Conservation (phyloP, 2,797 vertebrate genomes). For the Hydrolagus colliei region DNA sequence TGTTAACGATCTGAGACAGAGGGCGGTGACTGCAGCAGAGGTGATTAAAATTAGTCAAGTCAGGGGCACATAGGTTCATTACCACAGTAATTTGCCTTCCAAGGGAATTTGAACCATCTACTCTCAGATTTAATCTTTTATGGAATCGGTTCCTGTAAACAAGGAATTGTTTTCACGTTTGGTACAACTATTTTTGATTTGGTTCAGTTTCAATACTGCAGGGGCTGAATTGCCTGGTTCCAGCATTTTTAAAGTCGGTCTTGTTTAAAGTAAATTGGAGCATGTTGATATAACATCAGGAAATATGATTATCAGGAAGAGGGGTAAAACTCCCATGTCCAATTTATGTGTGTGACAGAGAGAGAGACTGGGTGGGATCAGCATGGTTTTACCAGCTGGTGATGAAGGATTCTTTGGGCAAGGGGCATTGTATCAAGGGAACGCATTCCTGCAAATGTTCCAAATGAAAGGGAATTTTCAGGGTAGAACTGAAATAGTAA, state of each 20-base stretch:
- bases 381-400: neutral
- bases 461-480: too few relatives aligned
- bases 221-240: neutral
- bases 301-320: neutral
- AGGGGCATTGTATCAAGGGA: too few relatives aligned
- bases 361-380: neutral
- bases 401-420: neutral
- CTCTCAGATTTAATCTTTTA: neutral
- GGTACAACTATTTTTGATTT: neutral
- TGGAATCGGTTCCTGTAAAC: neutral
- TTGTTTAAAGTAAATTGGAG: neutral
- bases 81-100: neutral
- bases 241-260: neutral
- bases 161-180: neutral
- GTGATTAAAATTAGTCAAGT: neutral
- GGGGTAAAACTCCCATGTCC: neutral
- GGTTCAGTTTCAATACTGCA: neutral
- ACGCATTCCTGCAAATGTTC: too few relatives aligned
- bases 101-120: neutral
- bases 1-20: neutral
- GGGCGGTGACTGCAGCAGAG: neutral
- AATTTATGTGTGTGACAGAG: neutral
- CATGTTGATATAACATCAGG: neutral
- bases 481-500: too few relatives aligned
- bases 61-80: neutral